phyloP scores from a whole-genome alignment of 2,113 vertebrate species.

The Leucopsar rothschildi region DNA sequence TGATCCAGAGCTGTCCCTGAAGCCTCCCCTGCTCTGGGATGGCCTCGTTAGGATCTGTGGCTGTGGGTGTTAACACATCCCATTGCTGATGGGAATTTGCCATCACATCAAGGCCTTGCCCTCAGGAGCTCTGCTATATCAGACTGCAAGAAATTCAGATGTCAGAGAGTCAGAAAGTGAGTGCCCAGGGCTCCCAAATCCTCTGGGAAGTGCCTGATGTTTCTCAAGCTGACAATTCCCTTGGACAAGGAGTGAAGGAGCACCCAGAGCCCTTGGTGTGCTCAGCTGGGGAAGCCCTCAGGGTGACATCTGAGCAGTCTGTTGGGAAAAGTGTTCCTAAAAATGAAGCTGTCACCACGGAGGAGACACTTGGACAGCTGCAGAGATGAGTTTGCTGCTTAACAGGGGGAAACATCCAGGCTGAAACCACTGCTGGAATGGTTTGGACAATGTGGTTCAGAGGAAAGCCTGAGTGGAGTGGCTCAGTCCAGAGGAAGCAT shows the following conservation, averaged over 20 bases:
- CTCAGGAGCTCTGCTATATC: neutral
- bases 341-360: neutral
- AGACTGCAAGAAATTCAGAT: neutral
- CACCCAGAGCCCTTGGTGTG: neutral
- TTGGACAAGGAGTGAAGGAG: neutral
- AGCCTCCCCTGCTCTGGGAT: neutral
- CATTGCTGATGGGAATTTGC: neutral
- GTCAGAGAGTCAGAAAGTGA: neutral
- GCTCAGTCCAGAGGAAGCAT: neutral
- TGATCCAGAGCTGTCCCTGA: neutral
- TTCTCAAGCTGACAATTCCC: neutral
- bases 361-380: neutral
- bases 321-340: neutral
- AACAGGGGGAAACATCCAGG: neutral
- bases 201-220: neutral
- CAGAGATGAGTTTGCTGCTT: neutral
- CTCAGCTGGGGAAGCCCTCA: neutral
- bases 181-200: neutral
- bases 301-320: neutral
- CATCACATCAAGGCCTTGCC: neutral
- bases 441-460: neutral
- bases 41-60: neutral
- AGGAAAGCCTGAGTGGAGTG: neutral
- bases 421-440: neutral
- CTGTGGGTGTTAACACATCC: neutral